phyloP scores from a whole-genome alignment of 2,888 invertebrate genomes.

The Cerceris rybyensis region DNA sequence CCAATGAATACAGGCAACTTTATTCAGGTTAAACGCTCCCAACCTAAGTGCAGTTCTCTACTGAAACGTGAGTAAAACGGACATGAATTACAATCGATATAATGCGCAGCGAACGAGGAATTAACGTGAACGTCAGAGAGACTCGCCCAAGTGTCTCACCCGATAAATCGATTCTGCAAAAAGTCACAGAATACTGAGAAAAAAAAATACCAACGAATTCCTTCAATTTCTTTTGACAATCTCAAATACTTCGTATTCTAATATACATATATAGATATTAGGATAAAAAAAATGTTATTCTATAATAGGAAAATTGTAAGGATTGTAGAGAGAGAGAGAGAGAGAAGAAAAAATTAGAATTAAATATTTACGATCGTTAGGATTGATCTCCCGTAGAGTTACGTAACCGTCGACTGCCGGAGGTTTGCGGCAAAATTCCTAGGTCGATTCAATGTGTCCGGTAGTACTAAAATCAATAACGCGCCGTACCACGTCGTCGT shows the following conservation, averaged over 20 bases:
- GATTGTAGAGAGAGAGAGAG: background rate
- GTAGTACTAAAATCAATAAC: conserved; percentile 65
- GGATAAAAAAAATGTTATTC: background rate
- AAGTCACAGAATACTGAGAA: background rate
- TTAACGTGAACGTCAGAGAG: background rate
- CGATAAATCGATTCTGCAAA: background rate
- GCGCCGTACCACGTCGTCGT: conserved; percentile 41
- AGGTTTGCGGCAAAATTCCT: conserved; percentile 61
- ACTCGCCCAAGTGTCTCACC: background rate
- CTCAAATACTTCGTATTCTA: too few relatives aligned
- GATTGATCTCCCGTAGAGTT: conserved; percentile 33
- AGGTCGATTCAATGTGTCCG: conserved; percentile 53
- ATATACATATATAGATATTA: background rate
- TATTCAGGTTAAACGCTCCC: conserved; percentile 1
- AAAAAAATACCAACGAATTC: background rate
- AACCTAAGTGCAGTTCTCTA: conserved; percentile 5
- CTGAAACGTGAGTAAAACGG: conserved; percentile 1
- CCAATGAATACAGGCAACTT: too few relatives aligned
- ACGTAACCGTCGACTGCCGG: conserved; percentile 46
- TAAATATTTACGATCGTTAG: conserved; percentile 3
- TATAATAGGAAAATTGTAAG: background rate
- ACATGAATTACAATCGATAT: conserved; percentile 30
- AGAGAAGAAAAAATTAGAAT: background rate
- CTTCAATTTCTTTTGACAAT: too few relatives aligned
- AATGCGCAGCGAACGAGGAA: conserved; percentile 10